A percentile compares a stretch with the other conserved stretches of the same genome.
Evolutionary conservation across 1,140 invertebrate species (phyloP).

Genomic region (Drosophila lini): DNA sequence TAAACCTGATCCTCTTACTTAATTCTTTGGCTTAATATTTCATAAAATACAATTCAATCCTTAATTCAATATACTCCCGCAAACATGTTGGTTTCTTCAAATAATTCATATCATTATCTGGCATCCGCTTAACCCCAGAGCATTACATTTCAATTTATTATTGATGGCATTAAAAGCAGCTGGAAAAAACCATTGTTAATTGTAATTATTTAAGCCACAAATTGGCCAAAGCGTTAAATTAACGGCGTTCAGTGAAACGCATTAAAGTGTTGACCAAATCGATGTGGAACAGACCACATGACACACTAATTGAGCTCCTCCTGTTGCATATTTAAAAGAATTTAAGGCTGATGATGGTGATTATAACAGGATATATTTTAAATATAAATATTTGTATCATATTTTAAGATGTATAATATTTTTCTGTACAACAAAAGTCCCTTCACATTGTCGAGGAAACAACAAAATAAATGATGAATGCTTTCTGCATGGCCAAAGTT

Average conservation of each 20-base stretch:
- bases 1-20: no score
- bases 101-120: background rate
- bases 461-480: slow-evolving; percentile 34
- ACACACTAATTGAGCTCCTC: slow-evolving; percentile 14
- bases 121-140: background rate
- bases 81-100: background rate
- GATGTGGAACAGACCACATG: slow-evolving; percentile 24
- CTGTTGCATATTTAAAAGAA: slow-evolving; percentile 19
- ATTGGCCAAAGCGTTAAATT: slow-evolving; percentile 39
- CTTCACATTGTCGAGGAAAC: slow-evolving; percentile 12
- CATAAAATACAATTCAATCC: background rate
- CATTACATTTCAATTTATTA: slow-evolving; percentile 27
- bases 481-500: slow-evolving; percentile 29
- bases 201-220: slow-evolving; percentile 43
- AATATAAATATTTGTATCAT: background rate
- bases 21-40: background rate
- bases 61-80: background rate
- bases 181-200: slow-evolving; percentile 31
- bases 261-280: slow-evolving; percentile 31
- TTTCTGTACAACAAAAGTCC: slow-evolving; percentile 10
- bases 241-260: slow-evolving; percentile 8
- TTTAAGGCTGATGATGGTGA: background rate
- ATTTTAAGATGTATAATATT: background rate
- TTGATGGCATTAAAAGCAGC: background rate
- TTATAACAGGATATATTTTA: background rate